These are phyloP conservation scores for Harpalus rufipes DNA, from an alignment of 2,888 invertebrate genomes.

Conservation along the genomic window DNA sequence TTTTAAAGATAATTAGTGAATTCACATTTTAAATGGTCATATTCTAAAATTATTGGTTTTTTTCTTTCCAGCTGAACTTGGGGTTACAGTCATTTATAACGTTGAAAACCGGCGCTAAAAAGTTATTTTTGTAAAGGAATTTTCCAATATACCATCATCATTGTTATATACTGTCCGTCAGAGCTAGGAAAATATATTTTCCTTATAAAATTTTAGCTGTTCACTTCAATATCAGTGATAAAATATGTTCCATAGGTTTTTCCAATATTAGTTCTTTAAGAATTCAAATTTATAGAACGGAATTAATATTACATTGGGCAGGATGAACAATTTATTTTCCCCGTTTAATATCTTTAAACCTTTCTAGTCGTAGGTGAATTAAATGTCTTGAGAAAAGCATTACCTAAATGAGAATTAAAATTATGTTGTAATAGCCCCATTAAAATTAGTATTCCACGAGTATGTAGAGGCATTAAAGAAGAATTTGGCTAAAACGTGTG, in stretches of 20 bases:
- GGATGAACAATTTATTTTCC: neutral
- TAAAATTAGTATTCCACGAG: constrained; percentile 42
- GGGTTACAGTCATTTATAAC: constrained; percentile 55
- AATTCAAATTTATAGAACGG: neutral
- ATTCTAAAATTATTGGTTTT: constrained; percentile 49
- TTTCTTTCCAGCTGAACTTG: constrained; percentile 25
- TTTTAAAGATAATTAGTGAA: constrained; percentile 46
- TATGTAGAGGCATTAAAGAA: constrained; percentile 30
- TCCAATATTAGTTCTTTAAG: neutral
- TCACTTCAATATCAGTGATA: constrained; percentile 50
- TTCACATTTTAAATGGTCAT: constrained; percentile 42
- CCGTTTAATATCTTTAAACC: neutral
- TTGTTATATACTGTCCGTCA: constrained; percentile 60
- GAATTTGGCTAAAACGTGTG: constrained; percentile 46
- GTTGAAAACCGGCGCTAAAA: constrained; percentile 36
- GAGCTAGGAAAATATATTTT: constrained; percentile 49
- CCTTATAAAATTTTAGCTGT: constrained; percentile 52
- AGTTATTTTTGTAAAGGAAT: constrained; percentile 60
- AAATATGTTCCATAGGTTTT: constrained; percentile 16
- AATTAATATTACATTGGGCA: neutral
- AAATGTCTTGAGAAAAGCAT: constrained; percentile 28
- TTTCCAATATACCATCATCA: constrained; percentile 57
- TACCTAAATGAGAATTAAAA: constrained; percentile 20
- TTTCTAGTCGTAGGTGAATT: constrained; percentile 4
- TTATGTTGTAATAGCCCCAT: constrained; percentile 4